phyloP scores from a whole-genome alignment of 2,797 vertebrate species.

The Gallinago solitaria region DNA sequence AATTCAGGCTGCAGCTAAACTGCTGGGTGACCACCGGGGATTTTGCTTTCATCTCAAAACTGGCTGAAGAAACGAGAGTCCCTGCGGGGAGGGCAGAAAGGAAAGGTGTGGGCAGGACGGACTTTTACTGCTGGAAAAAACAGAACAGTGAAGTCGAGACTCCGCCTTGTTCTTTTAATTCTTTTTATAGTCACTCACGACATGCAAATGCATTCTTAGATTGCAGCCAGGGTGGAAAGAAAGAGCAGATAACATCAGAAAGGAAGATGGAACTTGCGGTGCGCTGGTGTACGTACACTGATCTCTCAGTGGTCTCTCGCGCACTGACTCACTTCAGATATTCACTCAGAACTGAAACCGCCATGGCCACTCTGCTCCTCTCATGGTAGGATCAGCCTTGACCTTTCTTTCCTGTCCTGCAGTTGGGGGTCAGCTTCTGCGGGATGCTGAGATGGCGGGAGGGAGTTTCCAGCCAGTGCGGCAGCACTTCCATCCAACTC shows the following conservation, averaged over 20 bases:
- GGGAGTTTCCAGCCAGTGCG: slow-evolving; percentile 2
- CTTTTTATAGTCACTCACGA: slow-evolving; percentile 22
- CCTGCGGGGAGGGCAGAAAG: not conserved
- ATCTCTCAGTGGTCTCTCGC: not conserved
- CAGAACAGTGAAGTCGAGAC: not conserved
- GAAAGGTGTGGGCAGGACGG: slow-evolving; percentile 29
- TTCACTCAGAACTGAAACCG: not conserved
- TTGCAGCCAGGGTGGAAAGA: slow-evolving; percentile 58
- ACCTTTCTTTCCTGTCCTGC: not conserved
- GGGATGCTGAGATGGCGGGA: not conserved
- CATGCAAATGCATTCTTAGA: slow-evolving; percentile 62
- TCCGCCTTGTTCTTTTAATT: not conserved
- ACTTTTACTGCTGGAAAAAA: slow-evolving; percentile 53
- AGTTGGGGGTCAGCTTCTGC: not conserved
- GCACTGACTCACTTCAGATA: not conserved
- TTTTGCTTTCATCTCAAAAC: not conserved
- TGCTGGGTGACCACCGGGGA: rapidly evolving
- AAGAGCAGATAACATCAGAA: slow-evolving; percentile 10
- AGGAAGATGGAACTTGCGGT: slow-evolving; percentile 61
- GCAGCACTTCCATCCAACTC: not conserved
- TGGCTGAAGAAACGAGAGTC: not conserved
- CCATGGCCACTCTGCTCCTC: not conserved
- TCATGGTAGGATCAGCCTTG: not conserved
- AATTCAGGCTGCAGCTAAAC: not conserved
- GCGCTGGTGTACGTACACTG: not conserved